phyloP scores from a whole-genome alignment of 2,113 vertebrate species.

The Neoarius graeffei region DNA sequence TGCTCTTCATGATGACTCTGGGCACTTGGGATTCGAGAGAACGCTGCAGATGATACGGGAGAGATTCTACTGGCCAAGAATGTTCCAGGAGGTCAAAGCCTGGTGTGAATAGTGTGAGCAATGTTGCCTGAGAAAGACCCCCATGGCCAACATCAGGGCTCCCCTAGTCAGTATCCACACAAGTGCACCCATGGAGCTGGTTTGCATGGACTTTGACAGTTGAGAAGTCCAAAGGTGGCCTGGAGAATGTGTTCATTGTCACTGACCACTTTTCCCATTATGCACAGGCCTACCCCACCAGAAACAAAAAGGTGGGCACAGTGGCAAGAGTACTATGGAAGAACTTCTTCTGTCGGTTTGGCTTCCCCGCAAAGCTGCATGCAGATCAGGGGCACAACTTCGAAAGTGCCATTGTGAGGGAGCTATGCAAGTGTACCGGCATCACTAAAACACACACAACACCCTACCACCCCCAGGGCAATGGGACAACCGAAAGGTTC shows the following conservation, averaged over 20 bases:
- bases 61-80: too few species aligned
- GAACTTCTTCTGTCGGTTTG: too few species aligned
- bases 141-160: not conserved
- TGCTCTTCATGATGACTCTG: too few species aligned
- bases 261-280: not conserved
- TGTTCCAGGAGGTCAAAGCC: too few species aligned
- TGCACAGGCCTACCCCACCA: not conserved
- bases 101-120: not conserved
- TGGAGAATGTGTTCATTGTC: not conserved
- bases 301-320: not conserved
- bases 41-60: not conserved
- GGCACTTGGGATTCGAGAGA: not conserved
- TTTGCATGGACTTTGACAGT: not conserved
- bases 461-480: not conserved
- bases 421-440: not conserved
- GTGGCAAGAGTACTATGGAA: not conserved
- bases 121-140: not conserved
- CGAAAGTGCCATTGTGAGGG: not conserved
- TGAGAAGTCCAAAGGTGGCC: not conserved
- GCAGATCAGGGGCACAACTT: not conserved
- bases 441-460: not conserved
- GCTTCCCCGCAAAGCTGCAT: not conserved
- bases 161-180: not conserved
- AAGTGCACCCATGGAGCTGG: not conserved
- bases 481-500: not conserved